Evolutionary conservation across 2,888 invertebrate genomes (phyloP).

Genomic region (Spisula subtruncata): DNA sequence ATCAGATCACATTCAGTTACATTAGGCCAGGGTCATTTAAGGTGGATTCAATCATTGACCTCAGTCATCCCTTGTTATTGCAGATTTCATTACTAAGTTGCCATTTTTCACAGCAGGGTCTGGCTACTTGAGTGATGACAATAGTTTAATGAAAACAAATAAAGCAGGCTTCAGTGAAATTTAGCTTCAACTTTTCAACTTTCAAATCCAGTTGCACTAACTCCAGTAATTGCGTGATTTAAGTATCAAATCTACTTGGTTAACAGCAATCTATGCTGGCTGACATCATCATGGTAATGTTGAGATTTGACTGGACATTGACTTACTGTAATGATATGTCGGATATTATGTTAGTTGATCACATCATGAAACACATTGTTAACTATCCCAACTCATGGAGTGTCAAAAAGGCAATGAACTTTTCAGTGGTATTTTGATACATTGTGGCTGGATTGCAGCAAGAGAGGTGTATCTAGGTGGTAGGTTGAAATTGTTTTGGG

Average conservation of each 20-base stretch:
- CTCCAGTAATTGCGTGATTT: no score
- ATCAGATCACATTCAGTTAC: no score
- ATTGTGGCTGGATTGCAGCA: not conserved
- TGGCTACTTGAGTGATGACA: no score
- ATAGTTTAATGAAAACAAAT: no score
- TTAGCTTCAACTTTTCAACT: no score
- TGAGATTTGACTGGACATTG: slow-evolving; percentile 14
- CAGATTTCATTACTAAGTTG: no score
- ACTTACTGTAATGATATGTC: slow-evolving; percentile 13
- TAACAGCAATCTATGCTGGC: no score
- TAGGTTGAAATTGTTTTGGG: not conserved
- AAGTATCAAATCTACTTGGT: no score
- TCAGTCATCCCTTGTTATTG: not conserved
- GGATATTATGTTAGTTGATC: not conserved
- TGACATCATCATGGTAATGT: not conserved
- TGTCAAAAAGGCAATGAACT: slow-evolving; percentile 50
- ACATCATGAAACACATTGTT: slow-evolving; percentile 2
- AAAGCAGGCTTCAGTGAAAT: no score
- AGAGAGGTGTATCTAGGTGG: not conserved
- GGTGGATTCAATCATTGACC: not conserved
- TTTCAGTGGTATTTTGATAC: not conserved
- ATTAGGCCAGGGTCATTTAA: not conserved
- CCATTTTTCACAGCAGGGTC: no score
- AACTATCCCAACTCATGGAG: not conserved
- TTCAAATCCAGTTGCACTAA: no score